Conservation (phyloP, 1,140 invertebrate genomes). For the Eulimnadia texana region DNA sequence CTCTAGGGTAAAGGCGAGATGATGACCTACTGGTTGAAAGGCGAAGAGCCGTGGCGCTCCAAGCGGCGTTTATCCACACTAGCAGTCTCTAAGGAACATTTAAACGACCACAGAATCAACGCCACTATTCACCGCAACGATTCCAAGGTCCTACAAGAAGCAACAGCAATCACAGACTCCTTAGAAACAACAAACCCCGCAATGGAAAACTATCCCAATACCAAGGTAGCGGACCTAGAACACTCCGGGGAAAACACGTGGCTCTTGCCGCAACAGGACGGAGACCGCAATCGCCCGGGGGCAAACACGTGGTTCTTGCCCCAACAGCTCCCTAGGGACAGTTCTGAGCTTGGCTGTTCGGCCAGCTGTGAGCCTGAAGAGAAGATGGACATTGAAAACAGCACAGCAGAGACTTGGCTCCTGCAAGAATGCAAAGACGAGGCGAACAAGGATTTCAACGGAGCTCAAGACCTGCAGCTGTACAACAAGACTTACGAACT, state of each 20-base stretch:
- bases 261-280: no score
- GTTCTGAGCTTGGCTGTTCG: no score
- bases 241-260: neutral
- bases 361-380: neutral
- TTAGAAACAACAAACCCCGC: no score
- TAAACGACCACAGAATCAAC: neutral
- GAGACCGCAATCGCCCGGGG: no score
- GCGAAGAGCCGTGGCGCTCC: constrained; percentile 25
- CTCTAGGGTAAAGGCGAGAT: constrained; percentile 70
- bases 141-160: neutral
- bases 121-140: neutral
- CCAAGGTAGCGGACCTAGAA: neutral
- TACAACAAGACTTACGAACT: no score
- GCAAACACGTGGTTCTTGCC: no score
- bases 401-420: neutral
- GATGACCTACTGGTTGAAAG: constrained; percentile 66
- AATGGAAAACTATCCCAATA: no score
- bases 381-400: neutral
- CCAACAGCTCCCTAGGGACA: no score
- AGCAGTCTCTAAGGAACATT: no score
- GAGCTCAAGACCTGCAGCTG: no score
- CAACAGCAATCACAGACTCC: no score
- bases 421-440: neutral
- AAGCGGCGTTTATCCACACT: neutral
- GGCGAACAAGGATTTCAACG: neutral